These are phyloP conservation scores for Gonocerus acuteangulatus DNA, from an alignment of 2,888 invertebrate species.

Conservation along the genomic window DNA sequence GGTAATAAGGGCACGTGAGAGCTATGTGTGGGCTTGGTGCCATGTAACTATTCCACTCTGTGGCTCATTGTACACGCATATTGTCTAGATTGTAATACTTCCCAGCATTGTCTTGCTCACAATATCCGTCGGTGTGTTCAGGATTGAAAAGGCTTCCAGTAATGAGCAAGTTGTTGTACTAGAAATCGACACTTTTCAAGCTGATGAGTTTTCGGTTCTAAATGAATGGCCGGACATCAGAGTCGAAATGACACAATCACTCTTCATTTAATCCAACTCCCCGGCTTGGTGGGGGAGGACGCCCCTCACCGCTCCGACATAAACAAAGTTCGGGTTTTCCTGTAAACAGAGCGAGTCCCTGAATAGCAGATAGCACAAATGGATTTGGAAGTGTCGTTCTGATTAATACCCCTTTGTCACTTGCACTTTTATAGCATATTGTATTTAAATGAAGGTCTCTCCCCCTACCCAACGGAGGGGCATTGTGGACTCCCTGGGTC, in stretches of 20 bases:
- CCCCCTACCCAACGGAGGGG: background rate
- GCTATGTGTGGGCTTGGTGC: no score
- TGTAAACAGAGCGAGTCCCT: conserved; percentile 9
- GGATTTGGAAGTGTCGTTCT: conserved; percentile 21
- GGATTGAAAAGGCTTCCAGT: no score
- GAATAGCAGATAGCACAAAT: conserved; percentile 9
- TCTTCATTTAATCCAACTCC: background rate
- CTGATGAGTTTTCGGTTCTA: background rate
- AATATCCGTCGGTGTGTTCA: no score
- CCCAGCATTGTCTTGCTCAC: no score
- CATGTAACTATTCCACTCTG: no score
- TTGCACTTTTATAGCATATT: conserved; percentile 26
- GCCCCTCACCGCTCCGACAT: background rate
- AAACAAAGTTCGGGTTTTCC: background rate
- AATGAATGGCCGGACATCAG: background rate
- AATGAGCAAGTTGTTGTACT: background rate
- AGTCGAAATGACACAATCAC: background rate
- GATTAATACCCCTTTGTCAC: conserved; percentile 26
- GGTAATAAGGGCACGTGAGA: no score
- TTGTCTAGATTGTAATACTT: no score
- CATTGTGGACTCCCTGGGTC: background rate
- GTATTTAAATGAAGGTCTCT: conserved; percentile 22
- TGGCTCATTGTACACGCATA: no score
- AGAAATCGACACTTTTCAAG: background rate
- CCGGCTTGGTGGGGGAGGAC: no score